These are phyloP conservation scores for Hypsopygia costalis DNA, from an alignment of 2,888 invertebrate species.

Conservation along the genomic window DNA sequence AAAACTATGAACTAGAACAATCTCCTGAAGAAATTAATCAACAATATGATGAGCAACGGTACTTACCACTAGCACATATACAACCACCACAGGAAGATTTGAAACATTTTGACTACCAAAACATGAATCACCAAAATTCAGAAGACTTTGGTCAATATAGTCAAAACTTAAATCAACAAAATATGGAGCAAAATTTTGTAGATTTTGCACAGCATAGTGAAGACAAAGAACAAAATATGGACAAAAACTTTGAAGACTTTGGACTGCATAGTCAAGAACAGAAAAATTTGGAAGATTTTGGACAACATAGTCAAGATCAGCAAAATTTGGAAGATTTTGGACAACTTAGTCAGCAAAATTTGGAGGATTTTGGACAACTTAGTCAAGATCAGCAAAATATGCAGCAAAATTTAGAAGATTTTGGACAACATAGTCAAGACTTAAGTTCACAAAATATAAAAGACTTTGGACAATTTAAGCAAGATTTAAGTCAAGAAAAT, in stretches of 20 bases:
- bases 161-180: constrained; percentile 17
- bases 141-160: constrained; percentile 16
- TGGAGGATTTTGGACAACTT: constrained; percentile 17
- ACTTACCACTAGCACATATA: background rate
- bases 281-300: constrained; percentile 13
- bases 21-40: constrained; percentile 1
- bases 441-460: constrained; percentile 14
- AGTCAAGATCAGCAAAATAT: constrained; percentile 10
- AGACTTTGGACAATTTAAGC: constrained; percentile 13
- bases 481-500: constrained; percentile 12
- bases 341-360: constrained; percentile 16
- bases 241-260: constrained; percentile 23
- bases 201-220: constrained; percentile 24
- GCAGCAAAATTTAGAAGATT: constrained; percentile 8
- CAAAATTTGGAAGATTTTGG: constrained; percentile 23
- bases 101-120: background rate
- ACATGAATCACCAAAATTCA: constrained; percentile 5
- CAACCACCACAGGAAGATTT: background rate
- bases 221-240: constrained; percentile 22
- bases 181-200: constrained; percentile 20
- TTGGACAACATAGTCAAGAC: background rate
- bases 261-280: constrained; percentile 17
- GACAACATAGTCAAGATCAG: constrained; percentile 21
- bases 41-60: background rate
- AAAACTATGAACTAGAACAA: background rate